Base-by-base conservation (phyloP, 2,888 invertebrate species). In the Limnephilus lunatus region DNA sequence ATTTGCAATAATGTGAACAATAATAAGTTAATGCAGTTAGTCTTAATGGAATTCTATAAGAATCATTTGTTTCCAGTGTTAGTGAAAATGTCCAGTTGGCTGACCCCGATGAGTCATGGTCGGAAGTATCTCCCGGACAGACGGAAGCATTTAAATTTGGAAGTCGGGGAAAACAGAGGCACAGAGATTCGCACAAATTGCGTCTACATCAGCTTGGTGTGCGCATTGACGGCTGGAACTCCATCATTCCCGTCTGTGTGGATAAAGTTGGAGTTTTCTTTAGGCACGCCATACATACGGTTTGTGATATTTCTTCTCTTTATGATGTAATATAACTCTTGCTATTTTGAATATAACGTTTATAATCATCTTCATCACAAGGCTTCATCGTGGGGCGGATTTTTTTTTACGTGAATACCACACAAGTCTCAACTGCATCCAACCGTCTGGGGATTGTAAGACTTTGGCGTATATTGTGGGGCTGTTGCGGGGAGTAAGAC, bases 231-330 rank as follows among this genome's bases (percentile, higher is more conserved):
- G 99, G 99, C 90, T 99, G 99, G 99, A 97, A 97, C 94, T 96
- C 97, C 94, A 97, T 98, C 90, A 97, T 98, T 94, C 99, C 99
- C 0, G 98, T 99, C 30, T 98, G 99, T 14, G 98, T 99, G 0
- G 99, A 99, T 95, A 98, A 98, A 95, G 99, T 99, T 35, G 99
- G 99, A 3, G 97, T 98, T 85, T 99, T 98, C 96, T 99, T 99
- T 95, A 96, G 98, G n/a, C 97, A 97, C 93, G 97, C 97, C 0
- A 95, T 94, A 68, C 95, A 96, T 14, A 95, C 92, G 53, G 94
- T 94, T 81, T 85, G 93, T 92, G 14, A 30, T 48, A 14, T 31
- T 88, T 53, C 32, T 31, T 68, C 32, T 81, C 39, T 82, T 35
- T 83, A 15, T 31, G 32, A 83, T 7, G 32, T 83, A 32, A 83